Conservation (phyloP, 2,888 invertebrate genomes). For the Cataglyphis rosenhaueri region DNA sequence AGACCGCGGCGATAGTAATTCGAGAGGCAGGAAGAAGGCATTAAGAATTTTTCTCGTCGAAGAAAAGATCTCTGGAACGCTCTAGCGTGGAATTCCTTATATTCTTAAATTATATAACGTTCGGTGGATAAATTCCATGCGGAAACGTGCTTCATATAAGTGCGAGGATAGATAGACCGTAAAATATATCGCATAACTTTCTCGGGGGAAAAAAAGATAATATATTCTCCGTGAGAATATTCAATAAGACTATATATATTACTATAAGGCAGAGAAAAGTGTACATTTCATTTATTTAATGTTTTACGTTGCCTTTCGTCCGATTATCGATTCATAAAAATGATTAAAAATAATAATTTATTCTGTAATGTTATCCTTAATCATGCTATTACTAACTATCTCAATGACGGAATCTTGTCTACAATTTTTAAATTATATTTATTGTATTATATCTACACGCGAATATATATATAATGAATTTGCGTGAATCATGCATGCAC, state of each 20-base stretch:
- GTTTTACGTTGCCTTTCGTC: not conserved
- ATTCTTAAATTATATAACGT: constrained; percentile 42
- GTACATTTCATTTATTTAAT: not conserved
- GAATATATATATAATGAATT: not conserved
- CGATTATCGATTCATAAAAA: not conserved
- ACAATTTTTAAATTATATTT: not conserved
- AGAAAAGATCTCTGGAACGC: constrained; percentile 54
- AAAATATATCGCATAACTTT: not conserved
- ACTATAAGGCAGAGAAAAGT: not conserved
- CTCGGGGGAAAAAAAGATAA: not conserved
- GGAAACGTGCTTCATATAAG: constrained; percentile 15
- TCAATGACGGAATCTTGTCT: not conserved
- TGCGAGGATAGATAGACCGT: not conserved
- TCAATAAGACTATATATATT: not conserved
- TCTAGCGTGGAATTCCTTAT: constrained; percentile 66
- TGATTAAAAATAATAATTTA: not conserved
- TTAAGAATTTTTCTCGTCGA: constrained; percentile 45
- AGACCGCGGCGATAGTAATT: constrained; percentile 46
- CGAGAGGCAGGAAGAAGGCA: constrained; percentile 49
- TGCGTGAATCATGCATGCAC: not conserved
- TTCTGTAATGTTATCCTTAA: not conserved
- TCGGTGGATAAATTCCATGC: constrained; percentile 1
- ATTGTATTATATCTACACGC: not conserved
- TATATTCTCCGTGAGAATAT: not conserved
- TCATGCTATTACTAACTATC: not conserved